These are phyloP conservation scores for Anoura caudifer DNA, from an alignment of 2,113 vertebrate species.

Conservation along the genomic window DNA sequence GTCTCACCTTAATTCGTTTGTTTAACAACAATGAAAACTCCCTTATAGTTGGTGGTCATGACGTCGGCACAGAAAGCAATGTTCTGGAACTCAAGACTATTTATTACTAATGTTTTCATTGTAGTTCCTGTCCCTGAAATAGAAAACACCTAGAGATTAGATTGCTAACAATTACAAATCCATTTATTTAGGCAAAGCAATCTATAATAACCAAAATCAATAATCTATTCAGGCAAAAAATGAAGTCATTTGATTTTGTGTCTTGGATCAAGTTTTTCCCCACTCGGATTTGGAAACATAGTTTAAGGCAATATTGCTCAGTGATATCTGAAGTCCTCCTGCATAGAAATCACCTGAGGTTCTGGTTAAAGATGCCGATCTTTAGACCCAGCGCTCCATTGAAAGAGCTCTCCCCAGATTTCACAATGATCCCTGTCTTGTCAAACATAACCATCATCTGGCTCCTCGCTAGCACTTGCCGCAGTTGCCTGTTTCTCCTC, in stretches of 20 bases:
- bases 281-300: not conserved
- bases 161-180: not conserved
- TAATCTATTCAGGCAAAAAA: not conserved
- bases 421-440: not conserved
- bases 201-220: not conserved
- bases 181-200: not conserved
- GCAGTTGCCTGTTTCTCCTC: not conserved
- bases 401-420: not conserved
- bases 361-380: not conserved
- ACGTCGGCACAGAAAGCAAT: not conserved
- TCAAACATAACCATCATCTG: not conserved
- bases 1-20: not conserved
- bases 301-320: not conserved
- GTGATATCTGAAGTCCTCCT: not conserved
- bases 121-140: not conserved
- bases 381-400: no score
- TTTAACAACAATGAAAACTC: slow-evolving; percentile 38
- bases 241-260: not conserved
- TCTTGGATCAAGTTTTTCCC: not conserved
- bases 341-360: not conserved
- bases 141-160: not conserved
- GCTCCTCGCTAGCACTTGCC: not conserved
- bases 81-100: not conserved
- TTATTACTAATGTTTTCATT: not conserved
- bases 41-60: not conserved